Evolutionary conservation across 1,140 invertebrate species (phyloP), one percentile per base, ranked within the genome.

Genomic region (Bradynema listronoti): DNA sequence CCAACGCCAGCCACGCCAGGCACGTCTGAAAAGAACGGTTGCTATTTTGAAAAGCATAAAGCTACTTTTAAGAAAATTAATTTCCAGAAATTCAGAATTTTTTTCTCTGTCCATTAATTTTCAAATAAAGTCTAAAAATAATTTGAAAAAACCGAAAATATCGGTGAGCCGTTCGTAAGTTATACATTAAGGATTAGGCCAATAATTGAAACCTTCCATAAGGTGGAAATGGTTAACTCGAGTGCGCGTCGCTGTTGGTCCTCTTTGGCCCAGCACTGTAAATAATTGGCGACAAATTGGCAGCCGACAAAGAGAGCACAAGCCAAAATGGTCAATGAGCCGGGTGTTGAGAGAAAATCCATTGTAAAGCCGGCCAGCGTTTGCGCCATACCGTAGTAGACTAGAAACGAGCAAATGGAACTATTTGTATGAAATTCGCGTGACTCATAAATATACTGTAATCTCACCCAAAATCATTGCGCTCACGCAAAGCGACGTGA

Each of bases 231-330:
- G 11, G 58, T 63, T 16, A 58, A 49, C 34, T 63, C 61, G 3
- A 61, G 58, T 25, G 58, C 56, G 4, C 61, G 29, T 6, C 42
- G 33, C 25, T 43, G 25, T 14, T 27, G 63, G 4, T 61, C 41
- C 16, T 61, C 58, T 22, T 63, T 65, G 2, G 62, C 62, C 58
- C 58, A 61, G 24, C 36, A 55, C 4, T 27, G 24, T 14, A 61
- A n/a, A 19, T 22, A 61, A n/a, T 61, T 61, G 27, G 22, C 58
- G 16, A 63, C 32, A 61, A 63, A 61, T 25, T 61, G 58, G 0
- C 3, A 14, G 1, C 59, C 39, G 14, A 61, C 11, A 9, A 22
- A 29, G 6, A 57, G 2, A 25, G 34, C 46, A 19, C 24, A 22
- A 42, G 58, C 58, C 1, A 16, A 58, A 29, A 66, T 19, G 11